Percentiles rank a stretch among this genome's conserved stretches.
phyloP scores from a whole-genome alignment of 2,797 vertebrate genomes.

The Hafferia zeledoni region DNA sequence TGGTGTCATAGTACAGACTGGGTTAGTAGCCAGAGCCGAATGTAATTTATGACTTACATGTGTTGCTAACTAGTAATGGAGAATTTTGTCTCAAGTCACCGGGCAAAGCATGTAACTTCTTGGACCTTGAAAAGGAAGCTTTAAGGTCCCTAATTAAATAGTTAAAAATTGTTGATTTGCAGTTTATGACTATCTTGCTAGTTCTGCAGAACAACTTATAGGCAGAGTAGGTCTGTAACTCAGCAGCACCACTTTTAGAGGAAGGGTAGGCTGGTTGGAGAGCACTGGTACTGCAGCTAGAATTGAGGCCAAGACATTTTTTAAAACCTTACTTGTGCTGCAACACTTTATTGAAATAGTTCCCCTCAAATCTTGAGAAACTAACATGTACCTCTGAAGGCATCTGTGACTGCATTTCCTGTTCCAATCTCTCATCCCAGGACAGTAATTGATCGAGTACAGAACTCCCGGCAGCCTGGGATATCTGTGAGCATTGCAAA shows the following conservation, averaged over 20 bases:
- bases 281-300: neutral
- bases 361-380: neutral
- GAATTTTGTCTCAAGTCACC: neutral
- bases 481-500: neutral
- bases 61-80: neutral
- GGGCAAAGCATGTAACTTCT: neutral
- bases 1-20: neutral
- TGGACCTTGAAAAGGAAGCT: neutral
- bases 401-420: neutral
- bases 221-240: neutral
- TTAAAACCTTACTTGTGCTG: neutral
- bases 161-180: neutral
- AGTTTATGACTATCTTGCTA: neutral
- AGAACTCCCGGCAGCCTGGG: neutral
- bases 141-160: neutral
- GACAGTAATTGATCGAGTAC: neutral
- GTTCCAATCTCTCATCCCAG: neutral
- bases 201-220: neutral
- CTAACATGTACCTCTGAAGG: neutral
- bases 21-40: neutral
- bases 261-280: neutral
- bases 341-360: neutral
- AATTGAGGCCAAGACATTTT: neutral
- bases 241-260: neutral
- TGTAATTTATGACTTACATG: neutral